Percentiles rank a stretch among this genome's conserved stretches.
Evolutionary conservation across 2,888 invertebrate species (phyloP).

Genomic region (Oscheius sp.): DNA sequence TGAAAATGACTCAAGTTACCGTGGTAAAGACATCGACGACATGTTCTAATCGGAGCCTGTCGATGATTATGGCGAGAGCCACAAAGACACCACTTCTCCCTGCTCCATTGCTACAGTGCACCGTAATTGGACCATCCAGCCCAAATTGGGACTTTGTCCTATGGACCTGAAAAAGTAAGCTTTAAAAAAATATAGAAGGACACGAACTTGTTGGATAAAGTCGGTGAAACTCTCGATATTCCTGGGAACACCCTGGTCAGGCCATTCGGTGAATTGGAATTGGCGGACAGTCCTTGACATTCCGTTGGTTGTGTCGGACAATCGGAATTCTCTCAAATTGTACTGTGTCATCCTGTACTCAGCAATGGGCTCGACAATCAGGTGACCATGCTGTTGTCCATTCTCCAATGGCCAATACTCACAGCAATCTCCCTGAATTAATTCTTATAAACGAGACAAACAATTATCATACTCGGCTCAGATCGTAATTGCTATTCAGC

Average conservation of each 20-base stretch:
- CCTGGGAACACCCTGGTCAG: conserved; percentile 84
- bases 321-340: conserved; percentile 95
- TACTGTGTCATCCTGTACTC: conserved; percentile 99
- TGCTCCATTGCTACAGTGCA: conserved; percentile 86
- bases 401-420: conserved; percentile 98
- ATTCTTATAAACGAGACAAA: not conserved
- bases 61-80: conserved; percentile 94
- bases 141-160: conserved; percentile 99
- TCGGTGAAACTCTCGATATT: conserved; percentile 98
- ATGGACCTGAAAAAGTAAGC: conserved; percentile 79
- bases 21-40: conserved; percentile 99
- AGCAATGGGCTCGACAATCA: conserved; percentile 97
- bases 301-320: conserved; percentile 94
- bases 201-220: conserved; percentile 87
- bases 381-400: conserved; percentile 81
- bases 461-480: conserved; percentile 29
- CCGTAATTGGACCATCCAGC: conserved; percentile 98
- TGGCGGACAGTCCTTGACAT: conserved; percentile 93
- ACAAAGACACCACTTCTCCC: conserved; percentile 99
- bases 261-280: conserved; percentile 82
- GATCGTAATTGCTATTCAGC: conserved; percentile 77
- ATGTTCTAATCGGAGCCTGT: conserved; percentile 98
- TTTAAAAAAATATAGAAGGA: not conserved
- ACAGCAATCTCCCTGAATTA: conserved; percentile 92
- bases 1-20: conserved; percentile 23